Evolutionary conservation across 1,140 invertebrate genomes (phyloP).

Genomic region (Hycleus cichorii): DNA sequence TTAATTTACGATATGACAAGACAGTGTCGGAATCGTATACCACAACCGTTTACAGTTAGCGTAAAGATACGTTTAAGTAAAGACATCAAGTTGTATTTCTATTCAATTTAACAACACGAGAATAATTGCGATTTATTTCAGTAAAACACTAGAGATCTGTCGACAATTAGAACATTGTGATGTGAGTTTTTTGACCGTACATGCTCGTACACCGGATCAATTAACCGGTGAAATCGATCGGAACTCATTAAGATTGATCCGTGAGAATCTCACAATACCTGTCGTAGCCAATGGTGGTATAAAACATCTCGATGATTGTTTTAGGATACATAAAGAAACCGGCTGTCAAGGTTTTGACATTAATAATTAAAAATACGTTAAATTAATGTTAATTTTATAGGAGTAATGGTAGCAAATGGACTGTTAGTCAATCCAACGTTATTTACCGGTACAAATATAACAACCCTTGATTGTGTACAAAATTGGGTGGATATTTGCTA

Average conservation of each 20-base stretch:
- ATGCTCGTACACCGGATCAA: conserved; percentile 80
- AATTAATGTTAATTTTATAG: conserved; percentile 38
- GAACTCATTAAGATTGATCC: conserved; percentile 64
- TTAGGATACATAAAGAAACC: conserved; percentile 55
- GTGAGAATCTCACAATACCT: conserved; percentile 65
- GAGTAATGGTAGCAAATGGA: conserved; percentile 83
- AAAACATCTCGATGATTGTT: conserved; percentile 62
- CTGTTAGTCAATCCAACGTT: conserved; percentile 86
- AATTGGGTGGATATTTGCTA: conserved; percentile 76
- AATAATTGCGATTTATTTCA: conserved; percentile 8
- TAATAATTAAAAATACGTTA: background rate
- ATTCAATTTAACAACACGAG: too few relatives aligned
- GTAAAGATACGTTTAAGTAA: conserved; percentile 82
- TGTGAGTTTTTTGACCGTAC: conserved; percentile 80
- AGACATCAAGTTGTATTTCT: conserved; percentile 40
- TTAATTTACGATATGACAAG: conserved; percentile 72
- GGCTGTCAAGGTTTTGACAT: conserved; percentile 58
- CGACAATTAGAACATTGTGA: conserved; percentile 75
- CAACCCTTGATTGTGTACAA: conserved; percentile 71
- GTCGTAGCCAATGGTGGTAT: conserved; percentile 90
- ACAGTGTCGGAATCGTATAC: conserved; percentile 64
- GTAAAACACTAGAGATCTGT: conserved; percentile 64
- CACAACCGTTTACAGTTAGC: conserved; percentile 75
- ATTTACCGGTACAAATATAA: conserved; percentile 61
- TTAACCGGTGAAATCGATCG: conserved; percentile 69